Percentiles rank a stretch among this genome's conserved stretches.
Evolutionary conservation across 2,797 vertebrate species (phyloP).

Genomic region (Chelon auratus): DNA sequence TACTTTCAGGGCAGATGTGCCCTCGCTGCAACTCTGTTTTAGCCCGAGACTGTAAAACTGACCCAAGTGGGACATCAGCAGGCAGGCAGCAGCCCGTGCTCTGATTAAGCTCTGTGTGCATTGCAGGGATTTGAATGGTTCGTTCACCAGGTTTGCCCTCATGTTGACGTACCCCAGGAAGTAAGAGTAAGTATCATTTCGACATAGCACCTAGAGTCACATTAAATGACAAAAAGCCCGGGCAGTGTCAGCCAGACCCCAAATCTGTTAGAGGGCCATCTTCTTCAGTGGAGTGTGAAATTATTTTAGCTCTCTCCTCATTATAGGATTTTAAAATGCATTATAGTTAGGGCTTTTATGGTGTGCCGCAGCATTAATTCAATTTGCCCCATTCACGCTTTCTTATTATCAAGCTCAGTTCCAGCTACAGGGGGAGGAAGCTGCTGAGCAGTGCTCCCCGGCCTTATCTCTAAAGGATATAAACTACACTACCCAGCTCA

Average conservation of each 20-base stretch:
- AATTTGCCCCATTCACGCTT: conserved; percentile 84
- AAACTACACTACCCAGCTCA: conserved; percentile 82
- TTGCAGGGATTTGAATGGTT: conserved; percentile 43
- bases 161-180: conserved; percentile 51
- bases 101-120: conserved; percentile 43
- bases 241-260: conserved; percentile 72
- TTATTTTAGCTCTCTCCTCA: conserved; percentile 84
- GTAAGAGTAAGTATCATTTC: conserved; percentile 71
- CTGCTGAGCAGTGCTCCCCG: conserved; percentile 76
- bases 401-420: conserved; percentile 78
- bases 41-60: conserved; percentile 64
- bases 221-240: conserved; percentile 76
- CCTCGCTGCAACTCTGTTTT: conserved; percentile 61
- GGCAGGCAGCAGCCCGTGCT: conserved; percentile 35
- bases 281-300: conserved; percentile 83
- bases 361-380: conserved; percentile 83
- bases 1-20: conserved; percentile 74
- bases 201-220: conserved; percentile 71
- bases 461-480: conserved; percentile 82
- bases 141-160: conserved; percentile 43
- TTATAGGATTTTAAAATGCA: conserved; percentile 86
- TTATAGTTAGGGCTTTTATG: conserved; percentile 84
- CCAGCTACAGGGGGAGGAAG: conserved; percentile 78
- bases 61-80: conserved; percentile 61
- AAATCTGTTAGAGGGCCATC: conserved; percentile 79